Evolutionary conservation across 37 sponge, comb jelly and placozoan species (phyloP), one percentile per base, ranked within the genome.

Genomic region (Oscarella lobularis): DNA sequence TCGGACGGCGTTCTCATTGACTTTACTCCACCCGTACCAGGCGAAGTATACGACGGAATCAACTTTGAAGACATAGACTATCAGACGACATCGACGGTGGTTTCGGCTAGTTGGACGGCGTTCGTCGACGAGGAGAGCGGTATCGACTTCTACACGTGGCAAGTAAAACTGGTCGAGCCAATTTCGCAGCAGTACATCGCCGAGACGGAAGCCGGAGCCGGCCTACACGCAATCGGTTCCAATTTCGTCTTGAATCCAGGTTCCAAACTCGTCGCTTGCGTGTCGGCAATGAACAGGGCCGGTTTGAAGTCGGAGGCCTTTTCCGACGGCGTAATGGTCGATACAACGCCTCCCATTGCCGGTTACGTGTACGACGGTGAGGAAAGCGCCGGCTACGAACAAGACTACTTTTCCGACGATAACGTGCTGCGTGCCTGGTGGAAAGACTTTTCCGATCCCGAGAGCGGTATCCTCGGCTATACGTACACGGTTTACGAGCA

Each of bases 1-100:
- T 29, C 29, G 29, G 71, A 68, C 71, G 71, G 71, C 31, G 71
- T 68, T 32, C 35, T 68, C 31, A 35, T 68, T 5, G 71, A 68
- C 31, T 35, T 4, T 4, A 68, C 71, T 34, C 6, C 6, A 5
- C 71, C 71, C 4, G 33, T 30, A 32, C 4, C 29, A 5, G 71
- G 29, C 35, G 6, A 30, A 5, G 71, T 68, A 14, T 4, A 4
- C 31, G 71, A 68, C 71, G 71, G 71, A 68, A 68, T 68, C 5
- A 29, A 4, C 31, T 68, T 14, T 68, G 71, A 30, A 5, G 71
- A 68, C 71, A 5, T 68, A 32, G 71, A 68, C 6, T 68, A 68
- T 20, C 71, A 68, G 31, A 4, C 31, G 71, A 14, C 29, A 34
- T 4, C 71, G 6, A 29, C 71, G 6, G 31, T 20, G 6, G 6